phyloP scores from a whole-genome alignment of 2,888 invertebrate genomes.

The Lamellibrachia columna region DNA sequence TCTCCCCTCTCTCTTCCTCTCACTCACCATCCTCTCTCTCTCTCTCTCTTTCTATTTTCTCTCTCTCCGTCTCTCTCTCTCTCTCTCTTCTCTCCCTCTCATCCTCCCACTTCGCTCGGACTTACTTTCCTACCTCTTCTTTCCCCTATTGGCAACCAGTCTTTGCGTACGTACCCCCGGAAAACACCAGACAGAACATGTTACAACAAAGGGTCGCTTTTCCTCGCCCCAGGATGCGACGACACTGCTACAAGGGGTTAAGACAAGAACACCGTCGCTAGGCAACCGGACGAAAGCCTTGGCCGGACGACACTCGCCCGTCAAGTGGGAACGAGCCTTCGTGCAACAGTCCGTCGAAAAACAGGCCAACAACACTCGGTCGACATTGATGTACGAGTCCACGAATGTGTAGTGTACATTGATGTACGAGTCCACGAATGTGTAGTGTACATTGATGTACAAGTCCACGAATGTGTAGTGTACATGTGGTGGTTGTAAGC shows the following conservation, averaged over 20 bases:
- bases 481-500: too few species aligned
- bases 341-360: background rate
- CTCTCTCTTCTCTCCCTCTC: too few species aligned
- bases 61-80: too few species aligned
- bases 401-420: background rate
- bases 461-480: too few species aligned
- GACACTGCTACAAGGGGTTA: background rate
- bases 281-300: background rate
- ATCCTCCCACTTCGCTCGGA: too few species aligned
- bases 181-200: background rate
- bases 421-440: too few species aligned
- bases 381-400: background rate
- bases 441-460: too few species aligned
- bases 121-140: too few species aligned
- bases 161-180: background rate
- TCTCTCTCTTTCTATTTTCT: too few species aligned
- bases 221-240: background rate
- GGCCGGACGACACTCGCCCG: background rate
- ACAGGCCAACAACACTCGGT: background rate
- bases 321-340: background rate
- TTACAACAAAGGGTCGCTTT: background rate
- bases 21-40: too few species aligned
- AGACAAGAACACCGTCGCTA: background rate
- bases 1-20: too few species aligned
- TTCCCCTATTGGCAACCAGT: background rate